A percentile compares a stretch with the other conserved stretches of the same genome.
Evolutionary conservation across 2,797 vertebrate species (phyloP).

Genomic region (Coreius guichenoti): DNA sequence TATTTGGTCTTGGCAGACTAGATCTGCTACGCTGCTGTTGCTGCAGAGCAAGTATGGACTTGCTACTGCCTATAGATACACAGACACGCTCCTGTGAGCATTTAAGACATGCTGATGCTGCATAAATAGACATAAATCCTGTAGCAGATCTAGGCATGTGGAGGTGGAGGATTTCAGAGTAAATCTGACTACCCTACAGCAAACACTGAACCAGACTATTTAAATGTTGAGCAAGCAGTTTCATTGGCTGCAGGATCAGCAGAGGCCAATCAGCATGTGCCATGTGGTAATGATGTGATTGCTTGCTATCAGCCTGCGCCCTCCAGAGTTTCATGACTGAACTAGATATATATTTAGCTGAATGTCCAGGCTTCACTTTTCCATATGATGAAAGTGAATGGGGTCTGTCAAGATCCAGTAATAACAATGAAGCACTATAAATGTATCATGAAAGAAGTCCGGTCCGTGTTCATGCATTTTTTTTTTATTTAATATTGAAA

Average conservation of each 20-base stretch:
- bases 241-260: no score
- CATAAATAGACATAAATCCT: background rate
- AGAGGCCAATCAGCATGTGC: no score
- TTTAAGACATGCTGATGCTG: background rate
- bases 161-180: background rate
- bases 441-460: background rate
- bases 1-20: background rate
- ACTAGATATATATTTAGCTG: background rate
- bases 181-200: background rate
- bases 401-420: background rate
- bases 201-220: background rate
- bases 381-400: background rate
- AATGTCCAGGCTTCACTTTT: background rate
- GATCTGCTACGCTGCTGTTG: background rate
- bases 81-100: background rate
- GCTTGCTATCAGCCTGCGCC: no score
- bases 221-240: background rate
- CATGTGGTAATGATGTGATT: no score
- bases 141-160: background rate
- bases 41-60: background rate
- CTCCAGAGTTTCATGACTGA: no score
- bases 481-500: no score
- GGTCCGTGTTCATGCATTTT: no score
- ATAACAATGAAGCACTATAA: background rate
- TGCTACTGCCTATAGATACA: background rate